Evolutionary conservation across 2,113 vertebrate species (phyloP), one percentile per base, ranked within the genome.

Genomic region (Varanus komodoensis): DNA sequence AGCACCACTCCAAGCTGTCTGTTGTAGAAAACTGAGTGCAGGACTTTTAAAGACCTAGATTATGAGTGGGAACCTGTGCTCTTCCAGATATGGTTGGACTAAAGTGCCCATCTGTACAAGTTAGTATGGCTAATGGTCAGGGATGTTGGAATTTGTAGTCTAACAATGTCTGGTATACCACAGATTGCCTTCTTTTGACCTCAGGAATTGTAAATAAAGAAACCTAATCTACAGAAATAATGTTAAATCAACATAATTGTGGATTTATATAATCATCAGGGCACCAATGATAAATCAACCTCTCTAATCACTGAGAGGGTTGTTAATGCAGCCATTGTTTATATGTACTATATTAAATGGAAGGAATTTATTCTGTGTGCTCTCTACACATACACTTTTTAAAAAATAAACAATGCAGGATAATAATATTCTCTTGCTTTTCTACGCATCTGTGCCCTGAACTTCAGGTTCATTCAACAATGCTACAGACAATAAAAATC

Each of bases 401-500:
- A 82, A 79, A n/a, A 69, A 38, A 54, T 21, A 52, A 79, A 89
- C n/a, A 29, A 79, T 79, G 71, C 57, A 85, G 80, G 6, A 86
- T 71, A 84, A 86, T 69, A 71, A 68, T 88, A 88, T 69, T 71
- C 4, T 77, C 77, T 89, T 89, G 79, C 69, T 61, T 82, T 85
- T 86, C 73, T 71, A 54, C 50, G 77, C 89, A 90, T 80, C 82
- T 79, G 75, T 89, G 82, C 83, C 67, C n/a, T 80, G 74, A 34
- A 32, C 74, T 71, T 80, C 75, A 86, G 83, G 48, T 90, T 90
- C 89, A 90, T 86, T 85, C 75, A 86, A 61, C 75, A 80, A 73
- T 86, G 75, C n/a, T 86, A 44, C n/a, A 84, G 84, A 86, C 89
- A 90, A 71, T 86, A 80, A 71, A 90, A 89, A 85, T 89, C 61